Percentiles rank a stretch among this genome's conserved stretches.
Conservation (phyloP, 2,888 invertebrate species). For the Heliconius ethilla region DNA sequence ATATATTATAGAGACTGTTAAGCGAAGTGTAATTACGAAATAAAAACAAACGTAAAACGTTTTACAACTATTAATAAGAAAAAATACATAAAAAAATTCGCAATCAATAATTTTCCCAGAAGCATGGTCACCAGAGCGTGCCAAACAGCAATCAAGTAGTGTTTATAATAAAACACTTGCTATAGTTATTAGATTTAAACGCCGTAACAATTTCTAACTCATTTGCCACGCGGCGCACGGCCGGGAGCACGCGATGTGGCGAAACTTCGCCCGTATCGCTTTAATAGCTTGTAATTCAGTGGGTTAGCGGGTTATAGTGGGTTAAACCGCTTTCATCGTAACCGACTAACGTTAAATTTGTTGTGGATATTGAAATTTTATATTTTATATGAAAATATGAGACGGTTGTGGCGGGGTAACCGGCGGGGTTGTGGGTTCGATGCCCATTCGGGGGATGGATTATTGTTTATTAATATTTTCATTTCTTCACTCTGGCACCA, state of each 20-base stretch:
- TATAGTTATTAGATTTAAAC: slow-evolving; percentile 41
- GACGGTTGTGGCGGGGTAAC: neutral
- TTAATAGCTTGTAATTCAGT: slow-evolving; percentile 46
- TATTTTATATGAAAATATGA: neutral
- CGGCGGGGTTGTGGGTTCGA: neutral
- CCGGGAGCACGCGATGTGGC: slow-evolving; percentile 42
- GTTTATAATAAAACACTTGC: slow-evolving; percentile 41
- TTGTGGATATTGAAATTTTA: slow-evolving; percentile 23
- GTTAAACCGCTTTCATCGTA: slow-evolving; percentile 32
- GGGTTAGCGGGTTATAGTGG: slow-evolving; percentile 40
- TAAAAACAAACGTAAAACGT: no score
- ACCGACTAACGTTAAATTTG: slow-evolving; percentile 28
- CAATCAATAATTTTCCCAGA: slow-evolving; percentile 10
- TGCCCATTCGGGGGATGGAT: neutral
- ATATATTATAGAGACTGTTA: no score
- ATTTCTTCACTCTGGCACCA: no score
- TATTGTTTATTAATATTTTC: no score
- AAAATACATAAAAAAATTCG: neutral
- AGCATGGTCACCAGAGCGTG: slow-evolving; percentile 26
- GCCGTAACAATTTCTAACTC: slow-evolving; percentile 43
- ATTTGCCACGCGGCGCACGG: slow-evolving; percentile 37
- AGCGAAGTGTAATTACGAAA: no score
- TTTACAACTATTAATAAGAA: neutral
- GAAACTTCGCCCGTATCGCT: slow-evolving; percentile 42
- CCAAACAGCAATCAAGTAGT: slow-evolving; percentile 34